Conservation (phyloP, 1,140 invertebrate genomes). For the Druon quercuslanigerum region DNA sequence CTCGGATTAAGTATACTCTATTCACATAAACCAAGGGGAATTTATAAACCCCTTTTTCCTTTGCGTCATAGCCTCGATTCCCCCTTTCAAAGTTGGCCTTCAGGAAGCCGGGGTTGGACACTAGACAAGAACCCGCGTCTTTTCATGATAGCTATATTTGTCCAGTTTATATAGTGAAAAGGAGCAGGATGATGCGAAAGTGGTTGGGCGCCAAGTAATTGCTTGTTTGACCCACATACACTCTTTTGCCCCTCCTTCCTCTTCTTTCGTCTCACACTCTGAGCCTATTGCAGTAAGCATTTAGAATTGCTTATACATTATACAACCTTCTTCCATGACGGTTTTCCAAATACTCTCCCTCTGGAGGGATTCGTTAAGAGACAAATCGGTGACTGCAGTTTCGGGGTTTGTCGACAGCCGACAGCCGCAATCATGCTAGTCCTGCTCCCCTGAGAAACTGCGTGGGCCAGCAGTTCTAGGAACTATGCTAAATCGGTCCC, state of each 20-base stretch:
- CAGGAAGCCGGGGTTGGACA: not conserved
- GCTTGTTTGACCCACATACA: constrained; percentile 8
- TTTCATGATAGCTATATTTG: constrained; percentile 18
- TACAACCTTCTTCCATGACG: too few species aligned
- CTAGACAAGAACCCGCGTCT: not conserved
- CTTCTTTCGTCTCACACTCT: constrained; percentile 34
- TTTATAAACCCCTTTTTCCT: not conserved
- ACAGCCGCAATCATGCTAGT: too few species aligned
- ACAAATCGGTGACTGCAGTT: too few species aligned
- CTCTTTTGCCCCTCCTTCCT: not conserved
- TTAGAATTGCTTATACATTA: too few species aligned
- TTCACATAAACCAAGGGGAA: not conserved
- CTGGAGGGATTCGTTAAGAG: too few species aligned
- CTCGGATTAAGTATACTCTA: not conserved
- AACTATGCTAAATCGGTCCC: too few species aligned
- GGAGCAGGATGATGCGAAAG: not conserved
- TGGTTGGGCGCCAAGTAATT: constrained; percentile 4
- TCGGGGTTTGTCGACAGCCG: too few species aligned
- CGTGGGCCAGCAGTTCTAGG: too few species aligned
- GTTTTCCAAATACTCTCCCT: too few species aligned
- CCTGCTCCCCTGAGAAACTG: too few species aligned
- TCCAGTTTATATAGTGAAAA: constrained; percentile 14
- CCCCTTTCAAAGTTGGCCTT: not conserved
- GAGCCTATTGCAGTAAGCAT: too few species aligned
- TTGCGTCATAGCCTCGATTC: constrained; percentile 9